Evolutionary conservation across 53 echinoderm and acorn worm genomes (phyloP).

Genomic region (Paelopatides confundens): DNA sequence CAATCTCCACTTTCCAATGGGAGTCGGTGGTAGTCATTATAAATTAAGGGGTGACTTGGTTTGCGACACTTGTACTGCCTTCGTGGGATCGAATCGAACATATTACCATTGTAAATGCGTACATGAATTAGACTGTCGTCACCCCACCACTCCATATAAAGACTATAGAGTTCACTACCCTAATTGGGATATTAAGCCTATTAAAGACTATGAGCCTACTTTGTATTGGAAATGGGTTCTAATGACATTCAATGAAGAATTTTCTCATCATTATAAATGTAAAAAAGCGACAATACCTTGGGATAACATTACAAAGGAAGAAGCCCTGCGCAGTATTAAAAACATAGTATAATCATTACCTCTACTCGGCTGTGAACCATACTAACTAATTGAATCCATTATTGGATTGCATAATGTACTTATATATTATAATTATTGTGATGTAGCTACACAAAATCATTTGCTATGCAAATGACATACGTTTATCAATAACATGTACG

Average conservation of each 20-base stretch:
- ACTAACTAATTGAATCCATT: too few relatives aligned
- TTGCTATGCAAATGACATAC: too few relatives aligned
- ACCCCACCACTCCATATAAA: not conserved
- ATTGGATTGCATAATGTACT: too few relatives aligned
- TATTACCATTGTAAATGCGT: not conserved
- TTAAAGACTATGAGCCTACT: not conserved
- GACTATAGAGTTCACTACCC: conserved; percentile 8
- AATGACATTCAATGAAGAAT: not conserved
- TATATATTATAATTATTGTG: too few relatives aligned
- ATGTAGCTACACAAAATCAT: too few relatives aligned
- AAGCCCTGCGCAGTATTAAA: not conserved
- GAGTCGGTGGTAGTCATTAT: not conserved
- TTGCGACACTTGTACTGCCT: not conserved
- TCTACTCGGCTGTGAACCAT: too few relatives aligned
- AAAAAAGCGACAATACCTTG: not conserved
- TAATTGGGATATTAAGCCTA: not conserved
- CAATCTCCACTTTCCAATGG: too few relatives aligned
- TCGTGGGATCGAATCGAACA: not conserved
- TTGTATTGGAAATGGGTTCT: conserved; percentile 28
- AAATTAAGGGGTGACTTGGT: not conserved
- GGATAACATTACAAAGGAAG: too few relatives aligned
- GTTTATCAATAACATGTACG: too few relatives aligned
- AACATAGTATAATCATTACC: too few relatives aligned
- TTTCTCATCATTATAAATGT: not conserved
- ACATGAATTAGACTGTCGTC: not conserved